These are phyloP conservation scores for Athene cunicularia DNA, from an alignment of 2,113 vertebrate species.

Conservation along the genomic window DNA sequence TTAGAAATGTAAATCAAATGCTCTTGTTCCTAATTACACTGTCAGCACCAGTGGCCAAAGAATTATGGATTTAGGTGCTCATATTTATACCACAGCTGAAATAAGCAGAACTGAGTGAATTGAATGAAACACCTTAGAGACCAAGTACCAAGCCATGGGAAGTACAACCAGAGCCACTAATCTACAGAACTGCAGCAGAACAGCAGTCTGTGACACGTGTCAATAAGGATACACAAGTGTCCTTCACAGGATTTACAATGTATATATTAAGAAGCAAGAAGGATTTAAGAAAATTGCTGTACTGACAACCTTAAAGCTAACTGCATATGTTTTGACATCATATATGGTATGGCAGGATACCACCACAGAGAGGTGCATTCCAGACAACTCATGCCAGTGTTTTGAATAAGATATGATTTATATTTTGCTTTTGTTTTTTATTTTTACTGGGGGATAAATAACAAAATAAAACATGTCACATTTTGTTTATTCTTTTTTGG, in stretches of 20 bases:
- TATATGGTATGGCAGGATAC: constrained; percentile 2
- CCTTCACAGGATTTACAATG: constrained; percentile 55
- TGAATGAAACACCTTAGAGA: background rate
- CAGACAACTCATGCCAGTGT: constrained; percentile 47
- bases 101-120: background rate
- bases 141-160: background rate
- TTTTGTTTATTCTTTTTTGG: constrained; percentile 78
- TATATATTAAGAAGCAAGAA: constrained; percentile 62
- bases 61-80: constrained; percentile 26
- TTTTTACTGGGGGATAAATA: constrained; percentile 77
- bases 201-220: constrained; percentile 44
- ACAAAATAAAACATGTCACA: constrained; percentile 80
- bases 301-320: constrained; percentile 67
- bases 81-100: background rate
- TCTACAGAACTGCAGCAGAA: constrained; percentile 15
- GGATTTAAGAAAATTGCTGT: constrained; percentile 54
- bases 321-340: constrained; percentile 44
- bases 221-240: constrained; percentile 35
- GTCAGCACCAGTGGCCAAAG: constrained; percentile 5
- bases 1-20: constrained; percentile 19
- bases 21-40: constrained; percentile 30
- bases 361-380: constrained; percentile 41
- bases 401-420: constrained; percentile 76
- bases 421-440: constrained; percentile 75
- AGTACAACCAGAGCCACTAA: background rate